Conservation (phyloP, 2,113 vertebrate species). For the Limnothrissa miodon region DNA sequence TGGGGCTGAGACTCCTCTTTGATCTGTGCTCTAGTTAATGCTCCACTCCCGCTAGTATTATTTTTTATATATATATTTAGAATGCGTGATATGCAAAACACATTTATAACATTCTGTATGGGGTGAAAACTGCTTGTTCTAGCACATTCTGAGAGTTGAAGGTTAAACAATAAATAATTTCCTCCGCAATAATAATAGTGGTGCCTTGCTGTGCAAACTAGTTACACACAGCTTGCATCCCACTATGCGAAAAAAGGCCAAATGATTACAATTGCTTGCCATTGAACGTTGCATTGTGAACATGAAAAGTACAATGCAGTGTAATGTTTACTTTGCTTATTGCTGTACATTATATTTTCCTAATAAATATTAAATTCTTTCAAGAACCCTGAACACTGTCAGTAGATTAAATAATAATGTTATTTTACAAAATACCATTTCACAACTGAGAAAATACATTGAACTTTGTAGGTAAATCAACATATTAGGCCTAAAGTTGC, state of each 20-base stretch:
- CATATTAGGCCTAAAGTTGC: not conserved
- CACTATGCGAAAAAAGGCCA: not conserved
- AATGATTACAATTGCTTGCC: not conserved
- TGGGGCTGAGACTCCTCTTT: constrained; percentile 22
- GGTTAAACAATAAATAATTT: constrained; percentile 15
- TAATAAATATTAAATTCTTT: not conserved
- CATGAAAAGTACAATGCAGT: not conserved
- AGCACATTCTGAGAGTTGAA: constrained; percentile 14
- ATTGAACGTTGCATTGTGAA: not conserved
- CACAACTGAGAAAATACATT: not conserved
- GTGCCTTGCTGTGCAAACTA: constrained; percentile 10
- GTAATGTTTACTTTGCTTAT: not conserved
- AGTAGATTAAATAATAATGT: not conserved
- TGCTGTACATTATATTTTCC: no score
- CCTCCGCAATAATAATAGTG: not conserved
- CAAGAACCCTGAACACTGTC: not conserved
- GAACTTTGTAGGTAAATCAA: not conserved
- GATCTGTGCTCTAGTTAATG: constrained; percentile 39
- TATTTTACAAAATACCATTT: no score
- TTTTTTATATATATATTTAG: constrained; percentile 4
- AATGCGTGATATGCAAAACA: constrained; percentile 5
- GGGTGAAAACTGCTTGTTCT: not conserved
- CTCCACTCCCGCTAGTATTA: constrained; percentile 39
- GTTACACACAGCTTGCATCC: constrained; percentile 15
- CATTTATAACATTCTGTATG: constrained; percentile 6